Base-by-base conservation (phyloP, 2,888 invertebrate genomes). In the Tenthredo livida region DNA sequence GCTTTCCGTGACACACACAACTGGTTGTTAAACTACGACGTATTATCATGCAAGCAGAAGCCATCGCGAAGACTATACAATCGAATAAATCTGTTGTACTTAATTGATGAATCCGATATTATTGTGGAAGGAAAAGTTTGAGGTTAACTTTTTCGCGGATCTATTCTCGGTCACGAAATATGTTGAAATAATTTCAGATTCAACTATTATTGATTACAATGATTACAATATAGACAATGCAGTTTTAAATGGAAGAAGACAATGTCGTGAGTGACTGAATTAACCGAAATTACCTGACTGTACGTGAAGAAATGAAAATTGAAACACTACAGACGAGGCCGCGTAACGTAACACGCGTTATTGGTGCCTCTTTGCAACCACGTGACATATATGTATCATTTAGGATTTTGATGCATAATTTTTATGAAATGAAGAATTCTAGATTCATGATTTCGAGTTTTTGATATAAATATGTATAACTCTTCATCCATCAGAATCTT, bases 1-100 rank as follows among this genome's bases (percentile, higher is more conserved):
- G 95, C 93, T 97, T 97, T 1, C 97, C 97, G 86, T 94, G 92
- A 84, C 94, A 90, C 7, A 90, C 88, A 1, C 93, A 90, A 1
- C 95, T 94, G 0, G 96, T 95, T 47, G 94, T 94, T 87, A 96
- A 94, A 40, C 91, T 88, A 86, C 95, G 92, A 87, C 91, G 93
- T 86, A 94, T 89, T 87, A 94, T 89, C 85, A 92, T 88, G 78
- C 89, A 89, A 10, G 87, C 80, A 40, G 88, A 86, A 75, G 90
- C 87, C 91, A 91, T 91, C 85, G 37, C n/a, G 70, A 1, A 15
- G 12, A 25, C 61, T 37, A 37, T 37, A 37, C 7, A n/a, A 70
- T 47, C 9, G 72, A 37, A 73, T 33, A 73, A 73, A 73, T 73
- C 29, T 47, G 25, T 47, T 10, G 17, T 37, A 37, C 15, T 40